A percentile compares a stretch with the other conserved stretches of the same genome.
phyloP scores from a whole-genome alignment of 2,888 invertebrate species.

The Plutella xylostella region DNA sequence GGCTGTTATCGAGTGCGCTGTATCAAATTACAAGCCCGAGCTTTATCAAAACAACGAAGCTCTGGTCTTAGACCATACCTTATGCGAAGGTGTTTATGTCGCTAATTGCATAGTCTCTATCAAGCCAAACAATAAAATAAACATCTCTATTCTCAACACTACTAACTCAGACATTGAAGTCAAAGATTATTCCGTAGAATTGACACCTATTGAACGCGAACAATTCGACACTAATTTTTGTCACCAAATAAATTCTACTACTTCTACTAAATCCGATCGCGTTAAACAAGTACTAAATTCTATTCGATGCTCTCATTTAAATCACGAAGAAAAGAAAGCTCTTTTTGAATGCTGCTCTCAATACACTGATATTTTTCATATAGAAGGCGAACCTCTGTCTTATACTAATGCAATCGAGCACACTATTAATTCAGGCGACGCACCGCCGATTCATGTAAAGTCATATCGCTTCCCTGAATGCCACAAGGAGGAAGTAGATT shows the following conservation, averaged over 20 bases:
- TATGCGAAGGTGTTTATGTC: no score
- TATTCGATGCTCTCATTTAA: background rate
- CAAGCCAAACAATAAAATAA: constrained; percentile 15
- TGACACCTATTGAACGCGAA: background rate
- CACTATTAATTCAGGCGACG: constrained; percentile 1
- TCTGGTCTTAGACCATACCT: constrained; percentile 12
- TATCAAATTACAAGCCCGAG: constrained; percentile 5
- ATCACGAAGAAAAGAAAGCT: background rate
- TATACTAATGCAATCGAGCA: background rate
- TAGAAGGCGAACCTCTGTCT: background rate
- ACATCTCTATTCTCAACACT: constrained; percentile 16
- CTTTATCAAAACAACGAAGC: constrained; percentile 8
- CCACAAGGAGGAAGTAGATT: constrained; percentile 18
- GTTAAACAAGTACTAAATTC: background rate
- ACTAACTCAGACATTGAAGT: constrained; percentile 7
- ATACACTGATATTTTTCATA: background rate
- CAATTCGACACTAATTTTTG: background rate
- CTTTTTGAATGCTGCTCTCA: background rate
- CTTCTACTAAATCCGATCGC: no score
- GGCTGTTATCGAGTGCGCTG: constrained; percentile 9
- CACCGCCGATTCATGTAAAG: constrained; percentile 18
- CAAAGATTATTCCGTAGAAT: constrained; percentile 8
- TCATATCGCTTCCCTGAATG: constrained; percentile 18
- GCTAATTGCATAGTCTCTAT: constrained; percentile 16
- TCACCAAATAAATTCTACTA: background rate